Evolutionary conservation across 2,888 invertebrate genomes (phyloP).

Genomic region (Ferdinandea cuprea): DNA sequence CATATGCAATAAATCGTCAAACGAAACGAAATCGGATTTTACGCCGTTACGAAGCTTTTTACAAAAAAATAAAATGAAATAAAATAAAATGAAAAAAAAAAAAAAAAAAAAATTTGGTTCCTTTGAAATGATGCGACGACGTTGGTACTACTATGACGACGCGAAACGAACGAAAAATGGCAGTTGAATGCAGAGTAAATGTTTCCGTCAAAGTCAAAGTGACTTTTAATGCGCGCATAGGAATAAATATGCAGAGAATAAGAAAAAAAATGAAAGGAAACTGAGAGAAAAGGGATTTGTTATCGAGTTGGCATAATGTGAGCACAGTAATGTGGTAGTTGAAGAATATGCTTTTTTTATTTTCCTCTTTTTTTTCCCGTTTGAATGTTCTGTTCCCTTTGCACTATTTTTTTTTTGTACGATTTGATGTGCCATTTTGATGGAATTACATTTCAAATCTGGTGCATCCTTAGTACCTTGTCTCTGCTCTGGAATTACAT

Average conservation of each 20-base stretch:
- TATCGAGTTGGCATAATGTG: conserved; percentile 64
- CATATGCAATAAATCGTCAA: conserved; percentile 74
- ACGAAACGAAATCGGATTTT: conserved; percentile 73
- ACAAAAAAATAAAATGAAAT: conserved; percentile 54
- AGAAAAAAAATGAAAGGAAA: conserved; percentile 10
- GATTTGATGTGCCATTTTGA: conserved; percentile 28
- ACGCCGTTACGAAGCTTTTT: conserved; percentile 66
- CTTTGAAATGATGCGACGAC: conserved; percentile 37
- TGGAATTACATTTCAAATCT: conserved; percentile 36
- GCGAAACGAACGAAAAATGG: conserved; percentile 18
- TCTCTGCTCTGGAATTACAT: conserved; percentile 8
- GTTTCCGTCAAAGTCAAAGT: conserved; percentile 72
- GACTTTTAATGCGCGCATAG: conserved; percentile 70
- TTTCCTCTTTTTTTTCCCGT: background rate
- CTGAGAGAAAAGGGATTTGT: conserved; percentile 47
- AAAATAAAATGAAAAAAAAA: background rate
- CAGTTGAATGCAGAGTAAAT: conserved; percentile 25
- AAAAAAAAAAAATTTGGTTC: conserved; percentile 12
- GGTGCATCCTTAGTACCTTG: conserved; percentile 33
- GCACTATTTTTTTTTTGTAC: conserved; percentile 27
- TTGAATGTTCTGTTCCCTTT: background rate
- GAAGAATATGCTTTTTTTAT: conserved; percentile 24
- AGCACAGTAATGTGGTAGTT: conserved; percentile 65
- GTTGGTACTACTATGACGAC: conserved; percentile 12
- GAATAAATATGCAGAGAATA: no score